Conservation (phyloP, 1,140 invertebrate species). For the Oncopeltus fasciatus region DNA sequence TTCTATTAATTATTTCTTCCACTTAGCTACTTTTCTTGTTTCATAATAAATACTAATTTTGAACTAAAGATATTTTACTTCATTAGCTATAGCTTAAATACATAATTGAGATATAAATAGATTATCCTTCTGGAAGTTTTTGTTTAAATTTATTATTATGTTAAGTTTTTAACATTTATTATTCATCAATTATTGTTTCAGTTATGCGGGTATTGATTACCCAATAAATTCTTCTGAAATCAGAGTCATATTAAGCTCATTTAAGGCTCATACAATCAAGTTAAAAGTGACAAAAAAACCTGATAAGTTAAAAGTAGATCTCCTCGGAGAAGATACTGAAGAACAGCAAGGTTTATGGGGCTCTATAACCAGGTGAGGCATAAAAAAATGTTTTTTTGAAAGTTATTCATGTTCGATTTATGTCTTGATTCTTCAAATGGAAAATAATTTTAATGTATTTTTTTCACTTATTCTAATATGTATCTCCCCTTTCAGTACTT, state of each 20-base stretch:
- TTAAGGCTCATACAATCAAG: slow-evolving; percentile 82
- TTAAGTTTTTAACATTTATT: too few species aligned
- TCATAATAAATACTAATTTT: too few species aligned
- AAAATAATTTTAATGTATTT: neutral
- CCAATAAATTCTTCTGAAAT: slow-evolving; percentile 52
- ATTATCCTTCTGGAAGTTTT: too few species aligned
- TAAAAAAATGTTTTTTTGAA: neutral
- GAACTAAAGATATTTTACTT: too few species aligned
- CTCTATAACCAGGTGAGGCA: slow-evolving; percentile 76
- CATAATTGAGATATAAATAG: too few species aligned
- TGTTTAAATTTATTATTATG: too few species aligned
- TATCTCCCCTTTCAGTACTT: slow-evolving; percentile 35
- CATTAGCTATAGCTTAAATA: too few species aligned
- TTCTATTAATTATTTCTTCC: too few species aligned
- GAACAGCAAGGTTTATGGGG: slow-evolving; percentile 70
- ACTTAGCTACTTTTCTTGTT: too few species aligned
- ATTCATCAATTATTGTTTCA: too few species aligned
- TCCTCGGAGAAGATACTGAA: slow-evolving; percentile 67
- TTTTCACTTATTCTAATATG: too few species aligned
- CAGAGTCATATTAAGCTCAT: slow-evolving; percentile 72
- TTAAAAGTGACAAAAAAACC: slow-evolving; percentile 79
- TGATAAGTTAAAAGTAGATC: slow-evolving; percentile 68
- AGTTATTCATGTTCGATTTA: neutral
- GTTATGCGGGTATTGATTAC: slow-evolving; percentile 61
- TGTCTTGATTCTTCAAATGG: neutral